Evolutionary conservation across 2,888 invertebrate species (phyloP), one percentile per base, ranked within the genome.

Genomic region (Crematogaster levior): DNA sequence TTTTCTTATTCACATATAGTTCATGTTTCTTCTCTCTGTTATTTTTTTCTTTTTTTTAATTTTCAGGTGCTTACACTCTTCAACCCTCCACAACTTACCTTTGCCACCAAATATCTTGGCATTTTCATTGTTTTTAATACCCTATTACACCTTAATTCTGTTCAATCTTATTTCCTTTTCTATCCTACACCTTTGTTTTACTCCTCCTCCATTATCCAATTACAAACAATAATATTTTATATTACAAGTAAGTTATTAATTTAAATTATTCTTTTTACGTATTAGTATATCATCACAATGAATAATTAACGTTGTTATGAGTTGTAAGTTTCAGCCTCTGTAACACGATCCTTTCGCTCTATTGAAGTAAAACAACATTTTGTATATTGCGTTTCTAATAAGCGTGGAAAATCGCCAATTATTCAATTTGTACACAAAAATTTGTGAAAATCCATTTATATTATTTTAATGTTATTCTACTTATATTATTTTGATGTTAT

Each of bases 241-340:
- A 24, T 40, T 40, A 24, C 1, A 34, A 34, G 34, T 30, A 15
- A 37, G 9, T 40, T 65, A 24, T 27, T 43, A 18, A 43, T 24
- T 27, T 43, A 10, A 24, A 65, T 65, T 27, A 18, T 2, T 18
- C 4, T 61, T 37, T 37, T 60, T 61, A 61, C 9, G 4, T n/a
- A 37, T 34, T 18, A 58, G n/a, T n/a, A n/a, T 15, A 24, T 12
- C 3, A 43, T 43, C 3, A 43, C 1, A 21, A 46, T 34, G 24
- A 63, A 21, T 15, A 63, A 40, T n/a, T 34, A 81, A 53, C 21
- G 46, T 48, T 58, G 18, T 56, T 81, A 12, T 9, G 40, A 75
- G 68, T 88, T 9, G 40, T 84, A 61, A 87, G 63, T 73, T 60
- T 84, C 77, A 6, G 66, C 73, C 21, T 83, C 79, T 12, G 4